Evolutionary conservation across 2,797 vertebrate genomes (phyloP).

Genomic region (Spea hammondii): DNA sequence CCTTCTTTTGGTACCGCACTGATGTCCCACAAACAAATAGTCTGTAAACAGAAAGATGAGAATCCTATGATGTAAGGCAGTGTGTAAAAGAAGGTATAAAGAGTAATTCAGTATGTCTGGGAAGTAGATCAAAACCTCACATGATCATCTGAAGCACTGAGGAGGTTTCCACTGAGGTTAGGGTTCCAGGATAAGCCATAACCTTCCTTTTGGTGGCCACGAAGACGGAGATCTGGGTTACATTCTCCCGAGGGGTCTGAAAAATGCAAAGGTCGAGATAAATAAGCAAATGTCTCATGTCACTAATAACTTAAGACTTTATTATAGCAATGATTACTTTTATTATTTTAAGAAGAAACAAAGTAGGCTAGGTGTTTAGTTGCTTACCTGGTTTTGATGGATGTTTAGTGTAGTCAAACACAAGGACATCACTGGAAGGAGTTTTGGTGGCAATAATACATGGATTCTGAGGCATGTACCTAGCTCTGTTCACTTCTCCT

Average conservation of each 20-base stretch:
- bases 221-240: constrained; percentile 88
- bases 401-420: constrained; percentile 97
- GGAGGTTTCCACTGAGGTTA: constrained; percentile 91
- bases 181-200: constrained; percentile 98
- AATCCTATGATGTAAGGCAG: neutral
- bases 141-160: constrained; percentile 97
- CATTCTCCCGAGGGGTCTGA: constrained; percentile 95
- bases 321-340: too few relatives aligned
- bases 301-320: too few relatives aligned
- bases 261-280: neutral
- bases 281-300: too few relatives aligned
- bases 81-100: neutral
- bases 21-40: constrained; percentile 97
- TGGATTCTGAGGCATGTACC: constrained; percentile 98
- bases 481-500: constrained; percentile 94
- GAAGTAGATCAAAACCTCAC: neutral
- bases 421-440: constrained; percentile 92
- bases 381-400: constrained; percentile 92
- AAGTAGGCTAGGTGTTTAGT: neutral
- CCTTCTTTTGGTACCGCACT: constrained; percentile 95
- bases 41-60: constrained; percentile 67
- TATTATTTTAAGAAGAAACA: neutral
- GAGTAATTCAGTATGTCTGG: neutral
- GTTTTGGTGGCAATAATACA: constrained; percentile 98
- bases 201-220: constrained; percentile 96